Conservation (phyloP, 2,888 invertebrate genomes). For the Parthenolecanium corni region DNA sequence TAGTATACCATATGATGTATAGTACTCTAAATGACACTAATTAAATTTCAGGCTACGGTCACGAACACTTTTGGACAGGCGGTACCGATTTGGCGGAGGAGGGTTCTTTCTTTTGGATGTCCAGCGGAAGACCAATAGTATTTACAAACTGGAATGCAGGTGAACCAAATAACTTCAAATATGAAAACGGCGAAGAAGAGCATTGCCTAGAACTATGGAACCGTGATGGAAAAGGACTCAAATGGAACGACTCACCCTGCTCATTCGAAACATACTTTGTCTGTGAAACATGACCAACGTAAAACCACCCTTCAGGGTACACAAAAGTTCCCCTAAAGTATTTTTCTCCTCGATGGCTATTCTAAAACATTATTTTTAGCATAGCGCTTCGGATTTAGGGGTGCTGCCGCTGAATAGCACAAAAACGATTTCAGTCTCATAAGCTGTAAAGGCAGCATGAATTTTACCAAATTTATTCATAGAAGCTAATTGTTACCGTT, state of each 20-base stretch:
- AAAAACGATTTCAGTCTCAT: no score
- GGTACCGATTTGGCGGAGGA: slow-evolving; percentile 85
- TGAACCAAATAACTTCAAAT: slow-evolving; percentile 85
- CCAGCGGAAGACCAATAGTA: slow-evolving; percentile 73
- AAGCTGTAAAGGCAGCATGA: no score
- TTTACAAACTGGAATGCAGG: slow-evolving; percentile 91
- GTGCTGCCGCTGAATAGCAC: no score
- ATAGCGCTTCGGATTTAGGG: no score
- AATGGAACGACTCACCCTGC: slow-evolving; percentile 89
- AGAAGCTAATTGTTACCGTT: no score
- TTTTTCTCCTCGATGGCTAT: no score
- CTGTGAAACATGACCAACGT: slow-evolving; percentile 49
- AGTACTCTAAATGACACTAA: background rate
- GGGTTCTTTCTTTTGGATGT: slow-evolving; percentile 88
- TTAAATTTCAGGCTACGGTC: slow-evolving; percentile 57
- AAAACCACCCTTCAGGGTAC: no score
- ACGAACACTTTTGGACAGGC: slow-evolving; percentile 88
- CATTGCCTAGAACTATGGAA: slow-evolving; percentile 86
- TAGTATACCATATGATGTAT: background rate
- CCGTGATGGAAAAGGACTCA: slow-evolving; percentile 78
- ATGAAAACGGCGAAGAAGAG: slow-evolving; percentile 86
- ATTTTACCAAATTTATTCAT: no score
- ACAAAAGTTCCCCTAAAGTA: no score
- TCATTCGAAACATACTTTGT: slow-evolving; percentile 87
- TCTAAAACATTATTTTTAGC: no score